phyloP scores from a whole-genome alignment of 2,113 vertebrate species.

The Microtus ochrogaster region DNA sequence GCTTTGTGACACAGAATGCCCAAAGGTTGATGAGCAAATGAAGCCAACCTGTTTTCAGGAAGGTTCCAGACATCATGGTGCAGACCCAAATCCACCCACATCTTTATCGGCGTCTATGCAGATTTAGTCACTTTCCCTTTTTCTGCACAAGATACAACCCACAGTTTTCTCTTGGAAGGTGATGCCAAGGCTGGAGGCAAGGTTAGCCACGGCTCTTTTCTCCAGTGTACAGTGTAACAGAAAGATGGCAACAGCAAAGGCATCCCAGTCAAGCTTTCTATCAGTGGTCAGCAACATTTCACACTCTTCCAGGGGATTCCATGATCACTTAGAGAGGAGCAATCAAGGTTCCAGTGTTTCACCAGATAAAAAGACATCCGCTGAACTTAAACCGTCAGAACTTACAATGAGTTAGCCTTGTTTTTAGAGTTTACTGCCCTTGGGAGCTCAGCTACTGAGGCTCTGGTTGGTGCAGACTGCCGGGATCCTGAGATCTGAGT shows the following conservation, averaged over 20 bases:
- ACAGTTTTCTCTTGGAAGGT: constrained; percentile 96
- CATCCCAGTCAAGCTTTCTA: constrained; percentile 96
- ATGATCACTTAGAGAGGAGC: constrained; percentile 96
- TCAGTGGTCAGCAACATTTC: constrained; percentile 96
- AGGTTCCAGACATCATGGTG: constrained; percentile 95
- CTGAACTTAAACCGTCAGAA: constrained; percentile 94
- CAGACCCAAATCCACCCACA: constrained; percentile 96
- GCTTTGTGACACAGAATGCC: constrained; percentile 95
- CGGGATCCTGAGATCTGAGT: constrained; percentile 94
- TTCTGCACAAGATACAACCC: constrained; percentile 93
- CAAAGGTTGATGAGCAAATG: constrained; percentile 94
- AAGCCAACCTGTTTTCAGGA: constrained; percentile 94
- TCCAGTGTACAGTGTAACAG: constrained; percentile 96
- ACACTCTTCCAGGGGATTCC: constrained; percentile 95
- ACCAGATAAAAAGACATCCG: constrained; percentile 93
- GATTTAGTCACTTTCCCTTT: constrained; percentile 94
- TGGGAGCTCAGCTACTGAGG: constrained; percentile 86
- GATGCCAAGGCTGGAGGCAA: constrained; percentile 93
- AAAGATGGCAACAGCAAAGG: constrained; percentile 98
- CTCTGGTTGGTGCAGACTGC: constrained; percentile 89
- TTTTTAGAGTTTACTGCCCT: constrained; percentile 96
- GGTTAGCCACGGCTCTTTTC: constrained; percentile 95
- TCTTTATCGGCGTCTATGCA: constrained; percentile 95
- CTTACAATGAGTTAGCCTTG: constrained; percentile 94
- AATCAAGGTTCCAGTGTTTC: constrained; percentile 97